These are phyloP conservation scores for Eumaeus atala DNA, from an alignment of 1,140 invertebrate species.

Conservation along the genomic window DNA sequence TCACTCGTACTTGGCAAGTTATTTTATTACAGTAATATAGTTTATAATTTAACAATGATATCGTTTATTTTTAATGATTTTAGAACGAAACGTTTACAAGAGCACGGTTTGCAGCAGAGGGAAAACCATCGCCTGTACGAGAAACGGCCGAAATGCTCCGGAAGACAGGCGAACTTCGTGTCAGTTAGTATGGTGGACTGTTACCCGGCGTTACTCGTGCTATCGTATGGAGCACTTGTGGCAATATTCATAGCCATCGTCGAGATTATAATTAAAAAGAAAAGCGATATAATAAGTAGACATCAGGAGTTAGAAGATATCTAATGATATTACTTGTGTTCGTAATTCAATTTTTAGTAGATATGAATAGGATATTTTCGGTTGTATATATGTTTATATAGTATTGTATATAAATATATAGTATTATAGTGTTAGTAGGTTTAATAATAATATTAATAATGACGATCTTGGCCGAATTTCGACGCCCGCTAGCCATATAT, in stretches of 20 bases:
- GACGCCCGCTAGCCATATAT: no score
- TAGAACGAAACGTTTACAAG: constrained; percentile 75
- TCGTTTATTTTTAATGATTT: constrained; percentile 27
- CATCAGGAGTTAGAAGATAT: not conserved
- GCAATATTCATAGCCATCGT: constrained; percentile 29
- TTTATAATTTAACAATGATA: not conserved
- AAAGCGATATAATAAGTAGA: constrained; percentile 16
- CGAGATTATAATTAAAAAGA: constrained; percentile 33
- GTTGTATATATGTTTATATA: no score
- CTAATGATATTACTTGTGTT: no score
- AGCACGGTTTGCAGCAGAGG: constrained; percentile 76
- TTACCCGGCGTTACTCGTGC: constrained; percentile 60
- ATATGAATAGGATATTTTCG: no score
- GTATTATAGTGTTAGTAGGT: no score
- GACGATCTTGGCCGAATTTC: no score
- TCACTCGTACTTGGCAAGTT: no score
- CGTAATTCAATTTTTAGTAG: no score
- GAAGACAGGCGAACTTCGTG: constrained; percentile 69
- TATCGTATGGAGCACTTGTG: constrained; percentile 61
- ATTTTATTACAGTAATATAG: no score
- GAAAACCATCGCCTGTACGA: constrained; percentile 76
- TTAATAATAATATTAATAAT: no score
- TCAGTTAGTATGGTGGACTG: constrained; percentile 77
- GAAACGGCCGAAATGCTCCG: constrained; percentile 75
- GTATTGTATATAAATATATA: no score